These are phyloP conservation scores for Melanchra persicariae DNA, from an alignment of 2,888 invertebrate genomes.

Conservation along the genomic window DNA sequence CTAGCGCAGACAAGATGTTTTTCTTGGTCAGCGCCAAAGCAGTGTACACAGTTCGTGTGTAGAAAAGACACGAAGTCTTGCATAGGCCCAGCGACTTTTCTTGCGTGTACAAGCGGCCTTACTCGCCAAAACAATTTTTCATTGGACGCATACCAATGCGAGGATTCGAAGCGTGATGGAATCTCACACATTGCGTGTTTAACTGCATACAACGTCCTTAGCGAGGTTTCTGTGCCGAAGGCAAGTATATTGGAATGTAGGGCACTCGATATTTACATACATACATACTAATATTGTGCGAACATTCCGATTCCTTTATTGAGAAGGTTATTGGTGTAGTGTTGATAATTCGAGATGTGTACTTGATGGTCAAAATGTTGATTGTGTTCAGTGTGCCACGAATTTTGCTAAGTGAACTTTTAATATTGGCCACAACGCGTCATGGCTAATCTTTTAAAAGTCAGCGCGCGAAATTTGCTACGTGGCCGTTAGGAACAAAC, in stretches of 20 bases:
- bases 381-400: no score
- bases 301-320: slow-evolving; percentile 12
- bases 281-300: slow-evolving; percentile 22
- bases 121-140: neutral
- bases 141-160: slow-evolving; percentile 5
- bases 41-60: no score
- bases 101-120: no score
- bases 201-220: slow-evolving; percentile 31
- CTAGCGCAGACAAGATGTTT: no score
- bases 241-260: slow-evolving; percentile 40
- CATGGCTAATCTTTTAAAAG: no score
- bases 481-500: no score
- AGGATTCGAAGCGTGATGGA: slow-evolving; percentile 42
- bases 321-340: neutral
- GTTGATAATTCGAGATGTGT: neutral
- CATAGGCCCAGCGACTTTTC: no score
- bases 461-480: no score
- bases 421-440: no score
- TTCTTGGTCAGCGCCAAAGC: no score
- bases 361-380: neutral
- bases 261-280: slow-evolving; percentile 36
- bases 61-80: no score
- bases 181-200: slow-evolving; percentile 42
- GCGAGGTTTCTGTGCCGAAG: slow-evolving; percentile 33
- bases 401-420: no score